phyloP scores from a whole-genome alignment of 2,797 vertebrate species.

The Ispidina picta region DNA sequence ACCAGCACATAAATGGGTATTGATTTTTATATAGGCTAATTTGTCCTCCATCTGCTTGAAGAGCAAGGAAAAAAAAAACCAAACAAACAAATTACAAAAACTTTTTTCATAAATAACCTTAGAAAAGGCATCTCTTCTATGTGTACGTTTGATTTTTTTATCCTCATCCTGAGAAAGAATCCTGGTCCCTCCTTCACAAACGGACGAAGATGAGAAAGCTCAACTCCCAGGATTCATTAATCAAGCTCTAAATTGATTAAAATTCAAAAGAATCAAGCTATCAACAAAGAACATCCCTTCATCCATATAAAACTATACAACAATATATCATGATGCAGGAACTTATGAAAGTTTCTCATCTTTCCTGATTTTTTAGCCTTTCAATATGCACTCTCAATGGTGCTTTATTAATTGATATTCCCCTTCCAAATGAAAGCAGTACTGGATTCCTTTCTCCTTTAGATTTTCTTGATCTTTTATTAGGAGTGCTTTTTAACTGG shows the following conservation, averaged over 20 bases:
- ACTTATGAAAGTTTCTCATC: background rate
- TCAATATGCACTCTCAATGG: background rate
- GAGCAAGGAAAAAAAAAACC: background rate
- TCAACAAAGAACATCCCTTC: background rate
- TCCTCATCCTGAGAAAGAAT: background rate
- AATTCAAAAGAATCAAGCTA: background rate
- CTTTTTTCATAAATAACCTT: background rate
- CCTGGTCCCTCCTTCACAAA: background rate
- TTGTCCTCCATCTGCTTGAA: background rate
- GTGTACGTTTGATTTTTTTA: no score
- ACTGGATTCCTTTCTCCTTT: background rate
- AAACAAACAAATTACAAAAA: background rate
- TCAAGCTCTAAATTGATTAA: background rate
- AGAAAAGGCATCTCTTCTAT: background rate
- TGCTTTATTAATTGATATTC: background rate
- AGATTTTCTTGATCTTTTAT: background rate
- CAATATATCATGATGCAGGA: background rate
- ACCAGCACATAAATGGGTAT: background rate
- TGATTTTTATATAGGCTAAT: background rate
- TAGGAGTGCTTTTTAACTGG: background rate
- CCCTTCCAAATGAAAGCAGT: background rate
- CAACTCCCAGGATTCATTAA: background rate
- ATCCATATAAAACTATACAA: background rate
- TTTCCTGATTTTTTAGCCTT: background rate
- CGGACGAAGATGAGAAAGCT: background rate